Evolutionary conservation across 92 coral and sea anemone species (phyloP).

Genomic region (Porites rus): DNA sequence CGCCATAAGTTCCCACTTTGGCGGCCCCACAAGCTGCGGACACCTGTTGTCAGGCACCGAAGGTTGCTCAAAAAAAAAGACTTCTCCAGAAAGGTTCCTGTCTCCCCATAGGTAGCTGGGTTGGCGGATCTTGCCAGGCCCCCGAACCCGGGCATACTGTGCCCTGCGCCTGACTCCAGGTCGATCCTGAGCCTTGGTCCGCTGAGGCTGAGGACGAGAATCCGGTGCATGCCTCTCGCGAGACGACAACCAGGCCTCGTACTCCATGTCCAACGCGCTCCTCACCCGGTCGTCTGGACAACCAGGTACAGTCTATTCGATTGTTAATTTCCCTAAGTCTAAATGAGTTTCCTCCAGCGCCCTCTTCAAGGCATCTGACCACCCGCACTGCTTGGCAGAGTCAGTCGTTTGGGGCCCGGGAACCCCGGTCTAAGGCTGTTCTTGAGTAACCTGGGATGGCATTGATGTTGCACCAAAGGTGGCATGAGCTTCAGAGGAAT

Average conservation of each 20-base stretch:
- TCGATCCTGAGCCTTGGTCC: not conserved
- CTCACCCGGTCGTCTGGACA: not conserved
- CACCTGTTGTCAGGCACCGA: no score
- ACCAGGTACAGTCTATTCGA: not conserved
- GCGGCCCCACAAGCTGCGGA: no score
- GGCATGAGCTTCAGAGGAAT: no score
- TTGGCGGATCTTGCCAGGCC: no score
- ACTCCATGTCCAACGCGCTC: not conserved
- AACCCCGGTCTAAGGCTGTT: no score
- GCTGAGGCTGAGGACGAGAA: not conserved
- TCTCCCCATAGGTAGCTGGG: not conserved
- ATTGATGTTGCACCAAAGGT: no score
- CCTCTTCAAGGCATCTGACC: no score
- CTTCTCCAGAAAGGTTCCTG: slow-evolving; percentile 1
- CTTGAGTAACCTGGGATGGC: no score
- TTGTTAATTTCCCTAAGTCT: not conserved
- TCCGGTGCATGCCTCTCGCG: not conserved
- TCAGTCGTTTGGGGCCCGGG: no score
- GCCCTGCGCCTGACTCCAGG: not conserved
- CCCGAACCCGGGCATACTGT: not conserved
- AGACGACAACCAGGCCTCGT: not conserved
- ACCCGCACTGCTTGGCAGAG: no score
- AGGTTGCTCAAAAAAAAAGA: not conserved
- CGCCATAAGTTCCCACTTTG: no score
- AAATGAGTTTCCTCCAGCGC: no score